Evolutionary conservation across 2,888 invertebrate species (phyloP), one percentile per base, ranked within the genome.

Genomic region (Tipula helvola): DNA sequence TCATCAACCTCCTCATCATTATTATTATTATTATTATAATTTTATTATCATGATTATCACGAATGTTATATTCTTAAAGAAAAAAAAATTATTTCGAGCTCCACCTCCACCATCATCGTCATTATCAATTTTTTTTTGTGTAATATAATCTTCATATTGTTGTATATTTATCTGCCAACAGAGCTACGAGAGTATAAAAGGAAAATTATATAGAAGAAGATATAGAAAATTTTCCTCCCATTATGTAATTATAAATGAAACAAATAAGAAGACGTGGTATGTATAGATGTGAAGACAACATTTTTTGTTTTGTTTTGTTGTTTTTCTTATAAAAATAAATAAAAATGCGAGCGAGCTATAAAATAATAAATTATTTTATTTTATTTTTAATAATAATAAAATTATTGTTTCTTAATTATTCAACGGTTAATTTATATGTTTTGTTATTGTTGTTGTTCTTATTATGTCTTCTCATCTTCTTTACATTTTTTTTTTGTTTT

Each of bases 361-460:
- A 71, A 71, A 71, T 71, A 71, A 71, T 71, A 71, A 71, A 28
- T 71, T 71, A 57, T 57, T 57, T 57, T 5, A 57, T 57, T 28
- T 57, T 57, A 71, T 71, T 71, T 71, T 71, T 71, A n/a, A 71
- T 71, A 71, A 71, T 71, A 71, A 71, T 71, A 71, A 71, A 71
- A 71, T 71, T 71, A 71, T 71, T 71, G 71, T 71, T 71, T 71
- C 71, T 71, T 71, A 71, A 71, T 71, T 71, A 71, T 71, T 71
- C 71, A 71, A 71, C 71, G 71, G 71, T 71, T 71, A 71, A 71
- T 71, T 71, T 71, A 71, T 71, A 28, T 71, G 71, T 71, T 71
- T 71, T 71, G 71, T 71, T 71, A 28, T 28, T 57, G 16, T 44
- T 39, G 44, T 44, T 44, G 44, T 44, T 44, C 52, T 52, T 52